Conservation (phyloP, 2,113 vertebrate species). For the Cacatua alba region DNA sequence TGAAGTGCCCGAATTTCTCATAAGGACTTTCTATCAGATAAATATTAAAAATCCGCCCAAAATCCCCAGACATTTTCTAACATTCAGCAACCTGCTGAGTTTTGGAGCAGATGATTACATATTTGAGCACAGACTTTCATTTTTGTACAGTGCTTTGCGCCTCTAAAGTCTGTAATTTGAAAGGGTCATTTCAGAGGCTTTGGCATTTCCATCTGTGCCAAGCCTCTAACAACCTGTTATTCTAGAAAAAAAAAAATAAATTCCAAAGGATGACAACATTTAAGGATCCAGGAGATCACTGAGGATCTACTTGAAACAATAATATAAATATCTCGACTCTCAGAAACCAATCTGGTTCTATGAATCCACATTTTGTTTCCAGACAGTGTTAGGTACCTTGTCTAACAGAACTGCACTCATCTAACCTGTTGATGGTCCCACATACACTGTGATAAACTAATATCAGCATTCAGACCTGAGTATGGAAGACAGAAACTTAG, state of each 20-base stretch:
- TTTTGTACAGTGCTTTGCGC: background rate
- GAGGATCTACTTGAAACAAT: background rate
- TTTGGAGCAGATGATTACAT: background rate
- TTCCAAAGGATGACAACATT: background rate
- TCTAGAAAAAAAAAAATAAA: background rate
- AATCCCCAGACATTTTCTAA: background rate
- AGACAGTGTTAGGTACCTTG: background rate
- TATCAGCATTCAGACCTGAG: background rate
- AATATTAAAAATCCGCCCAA: background rate
- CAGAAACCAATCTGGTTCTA: background rate
- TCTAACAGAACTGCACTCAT: background rate
- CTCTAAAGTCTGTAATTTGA: background rate
- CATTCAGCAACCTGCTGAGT: background rate
- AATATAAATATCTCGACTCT: background rate
- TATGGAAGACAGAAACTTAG: background rate
- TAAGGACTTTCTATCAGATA: background rate
- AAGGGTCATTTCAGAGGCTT: background rate
- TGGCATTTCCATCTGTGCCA: background rate
- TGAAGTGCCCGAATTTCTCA: background rate
- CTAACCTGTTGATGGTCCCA: background rate
- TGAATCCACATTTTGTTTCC: background rate
- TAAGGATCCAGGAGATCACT: background rate
- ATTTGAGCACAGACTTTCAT: background rate
- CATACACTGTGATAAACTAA: background rate
- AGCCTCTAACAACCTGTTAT: background rate